A percentile compares a stretch with the other conserved stretches of the same genome.
Evolutionary conservation across 53 echinoderm and acorn worm genomes (phyloP).

Genomic region (Echinometra lucunter): DNA sequence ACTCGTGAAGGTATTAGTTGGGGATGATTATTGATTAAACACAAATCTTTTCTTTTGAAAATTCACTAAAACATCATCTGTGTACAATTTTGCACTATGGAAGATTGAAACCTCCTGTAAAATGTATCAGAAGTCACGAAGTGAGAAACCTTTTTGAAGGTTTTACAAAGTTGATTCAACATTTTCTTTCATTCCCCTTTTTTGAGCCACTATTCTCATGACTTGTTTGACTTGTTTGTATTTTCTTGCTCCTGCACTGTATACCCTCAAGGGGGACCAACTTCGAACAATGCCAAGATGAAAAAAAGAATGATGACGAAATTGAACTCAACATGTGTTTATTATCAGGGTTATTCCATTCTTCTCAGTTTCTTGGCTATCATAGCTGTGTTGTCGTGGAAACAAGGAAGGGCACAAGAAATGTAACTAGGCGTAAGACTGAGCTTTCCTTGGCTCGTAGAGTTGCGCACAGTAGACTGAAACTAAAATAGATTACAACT

Average conservation of each 20-base stretch:
- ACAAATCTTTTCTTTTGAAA: no score
- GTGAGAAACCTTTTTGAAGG: no score
- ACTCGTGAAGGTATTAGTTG: no score
- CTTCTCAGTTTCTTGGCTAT: slow-evolving; percentile 1
- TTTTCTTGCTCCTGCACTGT: background rate
- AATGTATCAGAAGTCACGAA: no score
- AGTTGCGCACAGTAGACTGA: background rate
- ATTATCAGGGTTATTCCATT: background rate
- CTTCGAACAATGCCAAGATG: slow-evolving; percentile 4
- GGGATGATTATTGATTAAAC: no score
- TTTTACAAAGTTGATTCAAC: background rate
- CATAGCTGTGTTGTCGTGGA: background rate
- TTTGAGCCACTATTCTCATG: background rate
- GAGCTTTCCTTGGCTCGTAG: background rate
- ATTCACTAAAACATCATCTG: no score
- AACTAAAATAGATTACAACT: background rate
- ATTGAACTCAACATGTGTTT: slow-evolving; percentile 28
- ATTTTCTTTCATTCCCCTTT: background rate
- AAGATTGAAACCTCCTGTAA: no score
- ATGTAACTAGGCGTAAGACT: background rate
- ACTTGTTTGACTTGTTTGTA: background rate
- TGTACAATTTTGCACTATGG: no score
- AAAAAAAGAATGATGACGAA: background rate
- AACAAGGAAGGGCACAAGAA: slow-evolving; percentile 35
- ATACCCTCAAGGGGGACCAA: background rate